A percentile compares a stretch with the other conserved stretches of the same genome.
Conservation (phyloP, 2,888 invertebrate species). For the Andrena camellia region DNA sequence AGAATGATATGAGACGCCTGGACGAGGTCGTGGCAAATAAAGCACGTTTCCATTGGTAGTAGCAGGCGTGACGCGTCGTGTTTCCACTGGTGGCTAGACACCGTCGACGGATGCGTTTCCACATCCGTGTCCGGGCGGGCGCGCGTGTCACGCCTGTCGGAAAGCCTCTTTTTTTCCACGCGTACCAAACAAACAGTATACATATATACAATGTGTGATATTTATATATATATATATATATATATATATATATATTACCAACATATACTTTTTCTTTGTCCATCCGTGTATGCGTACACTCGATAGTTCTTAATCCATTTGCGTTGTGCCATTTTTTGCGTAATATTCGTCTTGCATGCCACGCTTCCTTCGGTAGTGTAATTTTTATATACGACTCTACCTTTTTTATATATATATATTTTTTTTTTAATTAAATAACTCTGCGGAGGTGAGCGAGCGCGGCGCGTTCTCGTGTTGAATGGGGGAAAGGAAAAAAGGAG, state of each 20-base stretch:
- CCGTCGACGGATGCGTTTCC: no score
- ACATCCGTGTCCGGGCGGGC: conserved; percentile 14
- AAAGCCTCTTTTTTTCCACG: conserved; percentile 58
- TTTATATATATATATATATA: neutral
- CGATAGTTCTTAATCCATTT: conserved; percentile 76
- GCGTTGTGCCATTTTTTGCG: conserved; percentile 82
- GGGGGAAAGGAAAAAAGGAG: neutral
- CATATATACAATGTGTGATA: conserved; percentile 72
- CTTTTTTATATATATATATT: no score
- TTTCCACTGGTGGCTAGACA: conserved; percentile 9
- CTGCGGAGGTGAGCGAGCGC: conserved; percentile 70
- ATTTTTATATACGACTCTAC: conserved; percentile 66
- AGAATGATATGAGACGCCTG: neutral
- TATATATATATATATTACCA: conserved; percentile 22
- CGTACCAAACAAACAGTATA: conserved; percentile 53
- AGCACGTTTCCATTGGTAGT: conserved; percentile 67
- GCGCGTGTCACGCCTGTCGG: conserved; percentile 46
- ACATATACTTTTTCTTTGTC: conserved; percentile 68
- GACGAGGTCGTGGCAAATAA: conserved; percentile 54
- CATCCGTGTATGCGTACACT: conserved; percentile 77
- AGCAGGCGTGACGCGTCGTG: conserved; percentile 60
- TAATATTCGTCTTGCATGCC: conserved; percentile 84
- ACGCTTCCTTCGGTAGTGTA: conserved; percentile 85
- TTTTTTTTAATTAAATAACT: conserved; percentile 58
- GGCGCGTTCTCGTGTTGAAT: conserved; percentile 49